A percentile compares a stretch with the other conserved stretches of the same genome.
These are phyloP conservation scores for Falcaria lacertinaria DNA, from an alignment of 2,888 invertebrate genomes.

Conservation along the genomic window DNA sequence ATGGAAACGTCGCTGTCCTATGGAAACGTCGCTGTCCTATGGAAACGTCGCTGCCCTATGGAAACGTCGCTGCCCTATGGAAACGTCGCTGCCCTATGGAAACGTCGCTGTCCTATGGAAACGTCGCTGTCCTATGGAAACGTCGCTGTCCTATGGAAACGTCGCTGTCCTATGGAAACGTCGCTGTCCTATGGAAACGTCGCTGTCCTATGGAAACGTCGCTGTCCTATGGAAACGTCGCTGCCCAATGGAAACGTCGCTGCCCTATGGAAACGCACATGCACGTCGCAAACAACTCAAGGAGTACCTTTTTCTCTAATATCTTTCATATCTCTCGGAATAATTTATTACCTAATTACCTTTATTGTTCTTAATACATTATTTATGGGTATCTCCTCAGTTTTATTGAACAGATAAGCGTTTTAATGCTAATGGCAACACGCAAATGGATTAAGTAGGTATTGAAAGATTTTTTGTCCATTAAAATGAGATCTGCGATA, in stretches of 20 bases:
- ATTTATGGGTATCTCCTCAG: conserved; percentile 23
- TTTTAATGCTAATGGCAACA: conserved; percentile 49
- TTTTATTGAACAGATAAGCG: conserved; percentile 49
- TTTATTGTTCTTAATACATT: conserved; percentile 56
- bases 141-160: too few species aligned
- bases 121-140: too few species aligned
- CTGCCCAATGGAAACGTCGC: conserved; percentile 7
- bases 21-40: too few species aligned
- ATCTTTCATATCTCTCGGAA: conserved; percentile 46
- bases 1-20: too few species aligned
- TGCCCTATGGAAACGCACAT: conserved; percentile 22
- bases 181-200: too few species aligned
- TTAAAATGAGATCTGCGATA: conserved; percentile 1
- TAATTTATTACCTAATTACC: conserved; percentile 56
- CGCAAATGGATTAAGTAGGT: conserved; percentile 33
- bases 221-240: too few species aligned
- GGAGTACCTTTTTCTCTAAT: conserved; percentile 14
- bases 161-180: too few species aligned
- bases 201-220: too few species aligned
- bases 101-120: too few species aligned
- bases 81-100: too few species aligned
- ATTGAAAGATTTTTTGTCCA: conserved; percentile 12
- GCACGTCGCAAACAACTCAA: conserved; percentile 25
- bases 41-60: too few species aligned
- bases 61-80: too few species aligned